Evolutionary conservation across 2,113 vertebrate genomes (phyloP), one percentile per base, ranked within the genome.

Genomic region (Oncorhynchus tshawytscha): DNA sequence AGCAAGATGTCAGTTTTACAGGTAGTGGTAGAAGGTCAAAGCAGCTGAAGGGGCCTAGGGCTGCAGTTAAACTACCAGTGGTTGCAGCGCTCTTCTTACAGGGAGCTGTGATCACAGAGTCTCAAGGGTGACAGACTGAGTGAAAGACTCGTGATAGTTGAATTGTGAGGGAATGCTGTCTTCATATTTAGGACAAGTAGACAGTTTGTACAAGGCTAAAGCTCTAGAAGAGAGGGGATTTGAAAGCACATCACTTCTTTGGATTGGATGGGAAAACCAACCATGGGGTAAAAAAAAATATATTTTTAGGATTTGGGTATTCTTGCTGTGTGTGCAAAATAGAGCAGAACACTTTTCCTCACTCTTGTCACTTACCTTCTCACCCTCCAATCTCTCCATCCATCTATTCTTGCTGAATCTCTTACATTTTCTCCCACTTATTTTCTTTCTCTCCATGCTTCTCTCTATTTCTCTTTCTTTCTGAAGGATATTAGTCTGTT

Each of bases 201-300:
- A 16, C 70, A 75, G 85, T 88, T 80, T 5, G 82, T 82, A 73
- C 76, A 82, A 31, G 59, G 78, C 73, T 22, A 77, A 78, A 85
- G 84, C 84, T 73, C 68, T 6, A 71, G 80, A 82, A 82, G 81
- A 84, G 77, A 70, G 71, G 76, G 80, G 86, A 90, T 85, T 89
- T 87, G 86, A 91, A 87, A 86, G 77, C 79, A 2, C 85, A 90
- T 85, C 88, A 84, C 60, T 91, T 90, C 78, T 76, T 82, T 82
- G 85, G 85, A 84, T 87, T 67, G 82, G 86, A 85, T 68, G 71
- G 83, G 71, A 71, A 82, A 87, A 87, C 71, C 70, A 84, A 87
- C 71, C 67, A 84, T 67, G 48, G 71, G 49, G 79, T 77, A 75
- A 80, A 78, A 79, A 12, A 45, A 60, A 77, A 77, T 2, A 2